Base-by-base conservation (phyloP, 2,888 invertebrate species). In the Parelbella ahira region DNA sequence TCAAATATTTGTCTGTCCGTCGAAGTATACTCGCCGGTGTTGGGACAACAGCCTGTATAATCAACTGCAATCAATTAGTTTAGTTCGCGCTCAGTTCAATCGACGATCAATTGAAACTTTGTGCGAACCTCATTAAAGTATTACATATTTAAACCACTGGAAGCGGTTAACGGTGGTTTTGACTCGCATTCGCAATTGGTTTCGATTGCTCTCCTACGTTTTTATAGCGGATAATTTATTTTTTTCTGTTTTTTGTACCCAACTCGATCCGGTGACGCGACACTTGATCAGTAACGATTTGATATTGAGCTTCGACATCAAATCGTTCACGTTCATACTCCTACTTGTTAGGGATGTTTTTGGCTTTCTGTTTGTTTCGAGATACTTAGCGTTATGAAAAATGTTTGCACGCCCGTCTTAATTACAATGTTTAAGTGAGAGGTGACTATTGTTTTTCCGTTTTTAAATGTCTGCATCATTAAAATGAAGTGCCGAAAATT, bases 41-140 rank as follows among this genome's bases (percentile, higher is more conserved):
- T n/a, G 4, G 2, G 15, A 12, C 41, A 2, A 2, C 1, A 2
- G 1, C 28, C 21, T 8, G 7, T 23, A 10, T 28, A 34, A 51
- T 53, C 57, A 63, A 60, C 64, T 66, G 63, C 54, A 60, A 57
- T 65, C 71, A 75, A 75, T 73, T 74, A 72, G 61, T 68, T 61
- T 62, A 59, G 55, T 56, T 58, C 41, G 20, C 41, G 41, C 41
- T 41, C 41, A 34, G 27, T 41, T 41, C 41, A 33, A 41, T 56
- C 56, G 55, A 49, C 46, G 44, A 34, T 36, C 55, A 51, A 56
- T 58, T 56, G 48, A 55, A 54, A 57, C 50, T 48, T 52, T 48
- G 44, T 51, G 42, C 39, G 41, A 49, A 48, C 48, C 47, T 57
- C 56, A 54, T 56, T 54, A 51, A 48, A 55, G 51, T 52, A 55